Percentiles rank a stretch among this genome's conserved stretches.
Evolutionary conservation across 37 sponge, comb jelly and placozoan species (phyloP).

Genomic region (Aphrocallistes beatrix): DNA sequence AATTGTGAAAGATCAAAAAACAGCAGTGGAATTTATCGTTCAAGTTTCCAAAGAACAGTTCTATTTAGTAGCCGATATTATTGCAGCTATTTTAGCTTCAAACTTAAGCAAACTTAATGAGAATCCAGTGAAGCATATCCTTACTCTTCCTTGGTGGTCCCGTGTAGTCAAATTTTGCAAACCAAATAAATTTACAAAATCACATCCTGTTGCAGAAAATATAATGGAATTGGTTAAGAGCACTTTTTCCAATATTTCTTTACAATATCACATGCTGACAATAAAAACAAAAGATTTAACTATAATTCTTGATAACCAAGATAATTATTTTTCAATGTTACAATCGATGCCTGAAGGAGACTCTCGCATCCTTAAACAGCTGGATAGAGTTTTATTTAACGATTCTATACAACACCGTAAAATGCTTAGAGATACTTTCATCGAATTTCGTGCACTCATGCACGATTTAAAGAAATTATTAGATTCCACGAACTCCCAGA

Average conservation of each 20-base stretch:
- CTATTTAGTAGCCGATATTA: background rate
- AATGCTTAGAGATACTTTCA: no score
- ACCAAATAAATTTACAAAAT: background rate
- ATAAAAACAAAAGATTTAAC: no score
- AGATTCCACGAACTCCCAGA: background rate
- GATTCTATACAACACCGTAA: no score
- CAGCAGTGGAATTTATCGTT: background rate
- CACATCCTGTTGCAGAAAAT: background rate
- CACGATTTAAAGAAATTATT: background rate
- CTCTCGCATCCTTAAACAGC: no score
- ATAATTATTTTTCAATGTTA: background rate
- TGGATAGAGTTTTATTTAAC: no score
- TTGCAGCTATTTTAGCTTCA: background rate
- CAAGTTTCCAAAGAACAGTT: background rate
- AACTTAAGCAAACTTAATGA: no score
- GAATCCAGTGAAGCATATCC: conserved; percentile 10
- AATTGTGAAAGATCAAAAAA: background rate
- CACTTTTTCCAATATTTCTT: no score
- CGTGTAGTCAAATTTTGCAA: background rate
- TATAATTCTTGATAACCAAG: no score
- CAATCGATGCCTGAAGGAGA: background rate
- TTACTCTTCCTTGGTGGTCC: background rate
- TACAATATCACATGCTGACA: no score
- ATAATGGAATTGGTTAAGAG: no score
- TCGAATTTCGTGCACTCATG: no score